Evolutionary conservation across 2,113 vertebrate species (phyloP).

Genomic region (Rissa tridactyla): DNA sequence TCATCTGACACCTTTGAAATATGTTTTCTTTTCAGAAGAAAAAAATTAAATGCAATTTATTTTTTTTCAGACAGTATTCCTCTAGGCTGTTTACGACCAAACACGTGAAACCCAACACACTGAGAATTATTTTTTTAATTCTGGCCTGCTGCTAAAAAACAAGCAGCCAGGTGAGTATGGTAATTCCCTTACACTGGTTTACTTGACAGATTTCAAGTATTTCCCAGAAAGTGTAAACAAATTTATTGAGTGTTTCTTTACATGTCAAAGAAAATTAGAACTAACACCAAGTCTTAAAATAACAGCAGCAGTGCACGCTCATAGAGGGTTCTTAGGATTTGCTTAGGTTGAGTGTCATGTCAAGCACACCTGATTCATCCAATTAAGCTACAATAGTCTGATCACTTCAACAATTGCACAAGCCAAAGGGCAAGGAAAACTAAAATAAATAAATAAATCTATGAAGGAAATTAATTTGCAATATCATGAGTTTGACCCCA

Average conservation of each 20-base stretch:
- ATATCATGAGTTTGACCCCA: neutral
- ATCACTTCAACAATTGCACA: neutral
- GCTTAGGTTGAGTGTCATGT: neutral
- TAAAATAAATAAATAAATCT: neutral
- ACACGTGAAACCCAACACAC: neutral
- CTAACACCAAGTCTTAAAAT: slow-evolving; percentile 26
- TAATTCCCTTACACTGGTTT: neutral
- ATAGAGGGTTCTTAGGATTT: neutral
- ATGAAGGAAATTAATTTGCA: neutral
- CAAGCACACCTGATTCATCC: slow-evolving; percentile 2
- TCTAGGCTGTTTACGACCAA: neutral
- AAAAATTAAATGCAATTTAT: neutral
- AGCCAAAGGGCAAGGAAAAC: neutral
- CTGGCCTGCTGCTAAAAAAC: neutral
- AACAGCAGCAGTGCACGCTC: neutral
- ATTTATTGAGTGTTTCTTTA: neutral
- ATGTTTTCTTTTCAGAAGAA: neutral
- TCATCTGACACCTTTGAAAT: neutral
- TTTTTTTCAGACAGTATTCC: neutral
- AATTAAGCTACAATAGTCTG: neutral
- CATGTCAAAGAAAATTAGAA: neutral
- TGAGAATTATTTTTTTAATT: neutral
- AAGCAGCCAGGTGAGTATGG: neutral
- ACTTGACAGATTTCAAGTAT: neutral
- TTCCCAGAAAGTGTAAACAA: neutral